These are phyloP conservation scores for Branchipolynoe longqiensis DNA, from an alignment of 2,888 invertebrate species.

Conservation along the genomic window DNA sequence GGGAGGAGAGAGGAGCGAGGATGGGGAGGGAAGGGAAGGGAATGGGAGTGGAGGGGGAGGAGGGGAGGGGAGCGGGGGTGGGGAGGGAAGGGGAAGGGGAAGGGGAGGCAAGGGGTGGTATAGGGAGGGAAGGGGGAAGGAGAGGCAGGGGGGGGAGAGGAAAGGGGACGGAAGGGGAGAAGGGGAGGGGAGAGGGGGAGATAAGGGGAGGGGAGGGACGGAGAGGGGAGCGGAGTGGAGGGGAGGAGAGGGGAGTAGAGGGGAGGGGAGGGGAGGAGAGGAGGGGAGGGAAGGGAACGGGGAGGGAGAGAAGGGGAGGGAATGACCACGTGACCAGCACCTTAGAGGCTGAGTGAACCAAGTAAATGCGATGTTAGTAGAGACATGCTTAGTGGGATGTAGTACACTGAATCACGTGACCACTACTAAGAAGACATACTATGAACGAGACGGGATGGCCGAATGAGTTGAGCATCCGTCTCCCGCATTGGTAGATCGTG, in stretches of 20 bases:
- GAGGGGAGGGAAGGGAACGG: background rate
- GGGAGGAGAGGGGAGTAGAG: background rate
- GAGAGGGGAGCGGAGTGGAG: background rate
- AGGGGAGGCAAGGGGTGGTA: background rate
- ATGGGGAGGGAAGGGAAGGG: background rate
- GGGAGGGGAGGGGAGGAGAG: background rate
- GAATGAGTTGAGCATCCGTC: too few relatives aligned
- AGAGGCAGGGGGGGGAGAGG: background rate
- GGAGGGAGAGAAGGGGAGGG: background rate
- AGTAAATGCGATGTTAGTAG: too few relatives aligned
- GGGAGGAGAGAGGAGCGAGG: constrained; percentile 25
- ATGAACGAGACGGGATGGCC: too few relatives aligned
- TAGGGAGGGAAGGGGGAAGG: background rate
- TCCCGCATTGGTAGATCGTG: too few relatives aligned
- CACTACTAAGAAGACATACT: too few relatives aligned
- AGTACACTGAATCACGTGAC: too few relatives aligned
- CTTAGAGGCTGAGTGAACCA: too few relatives aligned
- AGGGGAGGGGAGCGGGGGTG: constrained; percentile 9
- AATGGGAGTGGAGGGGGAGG: background rate
- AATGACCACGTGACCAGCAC: background rate
- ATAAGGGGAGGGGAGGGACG: background rate
- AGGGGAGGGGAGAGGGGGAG: background rate
- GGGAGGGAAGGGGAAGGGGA: background rate
- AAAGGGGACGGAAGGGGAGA: background rate
- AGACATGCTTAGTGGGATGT: too few relatives aligned